Evolutionary conservation across 2,888 invertebrate genomes (phyloP).

Genomic region (Frankliniella fusca): DNA sequence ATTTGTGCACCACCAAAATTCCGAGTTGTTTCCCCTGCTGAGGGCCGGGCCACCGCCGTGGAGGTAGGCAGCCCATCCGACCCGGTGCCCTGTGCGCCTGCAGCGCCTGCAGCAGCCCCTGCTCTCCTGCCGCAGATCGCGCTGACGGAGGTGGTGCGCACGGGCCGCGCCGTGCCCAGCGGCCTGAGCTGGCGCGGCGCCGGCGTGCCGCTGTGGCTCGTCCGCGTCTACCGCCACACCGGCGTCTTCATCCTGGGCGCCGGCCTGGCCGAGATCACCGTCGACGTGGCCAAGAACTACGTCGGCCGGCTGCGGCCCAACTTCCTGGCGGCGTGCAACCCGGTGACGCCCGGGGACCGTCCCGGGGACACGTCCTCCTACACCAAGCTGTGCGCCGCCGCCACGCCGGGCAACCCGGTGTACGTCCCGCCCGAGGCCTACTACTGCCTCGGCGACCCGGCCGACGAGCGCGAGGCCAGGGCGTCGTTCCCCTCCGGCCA

Average conservation of each 20-base stretch:
- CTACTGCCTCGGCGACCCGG: conserved; percentile 2
- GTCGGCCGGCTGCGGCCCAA: conserved; percentile 9
- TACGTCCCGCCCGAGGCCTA: neutral
- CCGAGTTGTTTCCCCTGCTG: too few relatives aligned
- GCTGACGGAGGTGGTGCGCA: neutral
- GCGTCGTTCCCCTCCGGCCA: conserved; percentile 49
- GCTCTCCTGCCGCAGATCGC: neutral
- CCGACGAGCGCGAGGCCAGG: conserved; percentile 35
- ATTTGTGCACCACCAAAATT: too few relatives aligned
- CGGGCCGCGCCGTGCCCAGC: neutral
- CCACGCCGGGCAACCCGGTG: conserved; percentile 10
- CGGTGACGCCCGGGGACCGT: neutral
- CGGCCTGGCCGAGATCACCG: conserved; percentile 2
- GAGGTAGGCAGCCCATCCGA: neutral
- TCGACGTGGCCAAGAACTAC: conserved; percentile 19
- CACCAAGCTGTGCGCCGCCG: neutral
- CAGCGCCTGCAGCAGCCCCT: neutral
- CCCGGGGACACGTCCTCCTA: neutral
- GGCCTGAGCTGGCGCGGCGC: conserved; percentile 4
- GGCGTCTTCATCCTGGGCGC: conserved; percentile 19
- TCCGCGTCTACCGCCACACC: conserved; percentile 9
- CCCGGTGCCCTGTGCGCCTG: neutral
- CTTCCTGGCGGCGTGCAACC: conserved; percentile 8
- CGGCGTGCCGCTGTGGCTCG: neutral
- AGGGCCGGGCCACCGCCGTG: neutral